Evolutionary conservation across 2,797 vertebrate species (phyloP).

Genomic region (Mormyrus proboscirostris): DNA sequence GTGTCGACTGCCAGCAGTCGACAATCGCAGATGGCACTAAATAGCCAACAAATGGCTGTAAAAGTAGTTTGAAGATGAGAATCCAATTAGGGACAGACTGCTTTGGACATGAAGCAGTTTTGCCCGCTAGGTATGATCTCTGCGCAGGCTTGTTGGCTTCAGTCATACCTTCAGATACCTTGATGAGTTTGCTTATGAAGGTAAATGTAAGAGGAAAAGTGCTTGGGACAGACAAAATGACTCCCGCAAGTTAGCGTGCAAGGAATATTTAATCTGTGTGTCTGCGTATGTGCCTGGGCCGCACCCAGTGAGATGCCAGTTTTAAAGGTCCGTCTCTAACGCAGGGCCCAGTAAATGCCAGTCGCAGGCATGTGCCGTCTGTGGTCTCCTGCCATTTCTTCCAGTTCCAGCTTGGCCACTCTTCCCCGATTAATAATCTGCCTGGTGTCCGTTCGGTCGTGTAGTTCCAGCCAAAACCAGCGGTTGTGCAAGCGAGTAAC

Average conservation of each 20-base stretch:
- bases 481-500: background rate
- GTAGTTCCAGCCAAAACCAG: constrained; percentile 1
- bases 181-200: background rate
- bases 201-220: background rate
- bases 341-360: background rate
- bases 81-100: background rate
- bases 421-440: background rate
- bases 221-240: background rate
- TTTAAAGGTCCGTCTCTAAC: constrained; percentile 12
- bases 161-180: background rate
- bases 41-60: constrained; percentile 3
- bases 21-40: constrained; percentile 7
- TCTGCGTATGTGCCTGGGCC: background rate
- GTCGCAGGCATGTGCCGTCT: background rate
- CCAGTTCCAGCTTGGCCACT: constrained; percentile 1
- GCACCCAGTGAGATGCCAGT: constrained; percentile 1
- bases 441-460: background rate
- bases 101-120: background rate
- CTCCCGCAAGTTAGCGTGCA: background rate
- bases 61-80: constrained; percentile 2
- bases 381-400: background rate
- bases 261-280: background rate
- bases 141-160: background rate
- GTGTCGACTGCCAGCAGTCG: background rate
- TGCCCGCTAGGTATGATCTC: background rate